Evolutionary conservation across 2,113 vertebrate genomes (phyloP).

Genomic region (Daubentonia madagascariensis): DNA sequence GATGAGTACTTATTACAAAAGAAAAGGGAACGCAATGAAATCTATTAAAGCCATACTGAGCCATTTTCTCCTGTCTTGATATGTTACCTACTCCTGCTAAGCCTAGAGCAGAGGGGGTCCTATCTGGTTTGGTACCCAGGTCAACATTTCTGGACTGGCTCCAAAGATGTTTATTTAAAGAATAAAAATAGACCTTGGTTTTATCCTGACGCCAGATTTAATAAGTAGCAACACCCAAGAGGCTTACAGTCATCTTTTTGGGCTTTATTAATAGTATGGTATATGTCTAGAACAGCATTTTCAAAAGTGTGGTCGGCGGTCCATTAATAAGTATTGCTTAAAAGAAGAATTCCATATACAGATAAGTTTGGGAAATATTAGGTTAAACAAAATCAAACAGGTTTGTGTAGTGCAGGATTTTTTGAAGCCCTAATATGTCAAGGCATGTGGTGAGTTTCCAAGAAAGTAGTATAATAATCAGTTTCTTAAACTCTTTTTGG

Average conservation of each 20-base stretch:
- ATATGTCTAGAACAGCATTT: not conserved
- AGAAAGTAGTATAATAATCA: not conserved
- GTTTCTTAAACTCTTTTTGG: not conserved
- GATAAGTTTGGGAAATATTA: not conserved
- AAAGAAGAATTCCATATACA: not conserved
- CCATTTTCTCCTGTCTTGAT: not conserved
- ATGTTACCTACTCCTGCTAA: not conserved
- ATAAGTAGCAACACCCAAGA: not conserved
- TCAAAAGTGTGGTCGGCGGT: not conserved
- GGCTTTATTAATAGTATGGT: not conserved
- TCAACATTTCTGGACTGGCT: not conserved
- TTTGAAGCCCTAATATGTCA: not conserved
- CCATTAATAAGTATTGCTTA: not conserved
- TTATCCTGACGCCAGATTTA: not conserved
- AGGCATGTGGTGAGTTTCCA: not conserved
- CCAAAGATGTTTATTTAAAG: not conserved
- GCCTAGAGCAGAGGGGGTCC: not conserved
- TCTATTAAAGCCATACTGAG: not conserved
- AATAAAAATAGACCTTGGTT: not conserved
- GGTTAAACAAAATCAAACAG: not conserved
- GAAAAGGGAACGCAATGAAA: not conserved
- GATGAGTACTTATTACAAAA: not conserved
- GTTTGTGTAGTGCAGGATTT: not conserved
- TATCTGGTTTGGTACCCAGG: not conserved
- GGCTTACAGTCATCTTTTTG: not conserved